phyloP scores from a whole-genome alignment of 2,888 invertebrate species.

The Caenorhabditis virilis region DNA sequence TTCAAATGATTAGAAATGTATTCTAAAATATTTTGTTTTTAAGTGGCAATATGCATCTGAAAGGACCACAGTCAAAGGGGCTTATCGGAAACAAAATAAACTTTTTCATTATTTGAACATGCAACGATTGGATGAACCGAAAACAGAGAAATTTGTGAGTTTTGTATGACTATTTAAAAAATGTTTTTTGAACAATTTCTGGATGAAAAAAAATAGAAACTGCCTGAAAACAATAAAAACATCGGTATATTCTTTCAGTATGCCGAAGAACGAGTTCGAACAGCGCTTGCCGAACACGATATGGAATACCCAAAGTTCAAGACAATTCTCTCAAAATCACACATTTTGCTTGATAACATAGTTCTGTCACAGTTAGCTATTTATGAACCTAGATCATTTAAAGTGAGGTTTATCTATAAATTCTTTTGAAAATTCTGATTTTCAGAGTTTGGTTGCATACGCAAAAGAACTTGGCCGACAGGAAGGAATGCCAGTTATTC shows the following conservation, averaged over 20 bases:
- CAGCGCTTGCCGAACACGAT: slow-evolving; percentile 61
- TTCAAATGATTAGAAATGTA: slow-evolving; percentile 4
- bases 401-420: slow-evolving; percentile 36
- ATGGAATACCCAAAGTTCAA: slow-evolving; percentile 60
- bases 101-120: slow-evolving; percentile 63
- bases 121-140: slow-evolving; percentile 58
- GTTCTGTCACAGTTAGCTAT: slow-evolving; percentile 64
- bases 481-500: slow-evolving; percentile 55
- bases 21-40: slow-evolving; percentile 19
- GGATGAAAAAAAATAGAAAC: too few relatives aligned
- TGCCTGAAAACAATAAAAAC: background rate
- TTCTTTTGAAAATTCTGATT: background rate
- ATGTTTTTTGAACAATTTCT: too few relatives aligned
- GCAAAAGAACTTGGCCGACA: slow-evolving; percentile 58
- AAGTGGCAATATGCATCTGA: slow-evolving; percentile 67
- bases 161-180: slow-evolving; percentile 4
- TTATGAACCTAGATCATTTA: slow-evolving; percentile 66
- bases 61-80: slow-evolving; percentile 55
- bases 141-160: slow-evolving; percentile 55
- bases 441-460: slow-evolving; percentile 58
- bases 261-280: slow-evolving; percentile 57
- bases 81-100: slow-evolving; percentile 59
- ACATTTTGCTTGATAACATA: slow-evolving; percentile 63
- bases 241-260: slow-evolving; percentile 40
- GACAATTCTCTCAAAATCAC: slow-evolving; percentile 56